Evolutionary conservation across 2,797 vertebrate genomes (phyloP).

Genomic region (Aldrovandia affinis): DNA sequence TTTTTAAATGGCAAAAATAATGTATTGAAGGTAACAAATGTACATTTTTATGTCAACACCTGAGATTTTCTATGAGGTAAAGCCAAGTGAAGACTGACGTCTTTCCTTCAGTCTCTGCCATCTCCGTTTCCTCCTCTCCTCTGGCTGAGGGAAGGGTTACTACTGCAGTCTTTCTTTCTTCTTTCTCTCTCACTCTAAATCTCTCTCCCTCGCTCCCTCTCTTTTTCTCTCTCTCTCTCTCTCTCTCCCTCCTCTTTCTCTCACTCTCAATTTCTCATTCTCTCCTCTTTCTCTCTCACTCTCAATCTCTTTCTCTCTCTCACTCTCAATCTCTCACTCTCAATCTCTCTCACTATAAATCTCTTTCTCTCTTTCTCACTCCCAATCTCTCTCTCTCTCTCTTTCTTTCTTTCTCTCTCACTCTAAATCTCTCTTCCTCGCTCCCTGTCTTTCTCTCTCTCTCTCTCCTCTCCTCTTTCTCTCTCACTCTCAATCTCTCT

Average conservation of each 20-base stretch:
- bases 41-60: not conserved
- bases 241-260: conserved; percentile 12
- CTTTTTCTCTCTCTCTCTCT: not conserved
- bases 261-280: too few relatives aligned
- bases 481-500: too few relatives aligned
- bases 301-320: conserved; percentile 8
- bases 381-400: not conserved
- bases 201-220: too few relatives aligned
- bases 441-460: not conserved
- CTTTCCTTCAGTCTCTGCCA: not conserved
- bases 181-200: conserved; percentile 8
- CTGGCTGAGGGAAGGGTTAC: not conserved
- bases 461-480: conserved; percentile 19
- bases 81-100: not conserved
- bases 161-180: not conserved
- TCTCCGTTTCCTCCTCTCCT: not conserved
- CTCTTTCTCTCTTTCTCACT: too few relatives aligned
- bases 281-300: conserved; percentile 48
- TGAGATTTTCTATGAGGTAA: not conserved
- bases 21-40: not conserved
- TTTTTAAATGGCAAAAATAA: not conserved
- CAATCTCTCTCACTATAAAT: too few relatives aligned
- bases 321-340: conserved; percentile 7
- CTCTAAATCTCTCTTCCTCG: not conserved
- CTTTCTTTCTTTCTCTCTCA: not conserved